Conservation (phyloP, 1,140 invertebrate species). For the Littorina saxatilis region DNA sequence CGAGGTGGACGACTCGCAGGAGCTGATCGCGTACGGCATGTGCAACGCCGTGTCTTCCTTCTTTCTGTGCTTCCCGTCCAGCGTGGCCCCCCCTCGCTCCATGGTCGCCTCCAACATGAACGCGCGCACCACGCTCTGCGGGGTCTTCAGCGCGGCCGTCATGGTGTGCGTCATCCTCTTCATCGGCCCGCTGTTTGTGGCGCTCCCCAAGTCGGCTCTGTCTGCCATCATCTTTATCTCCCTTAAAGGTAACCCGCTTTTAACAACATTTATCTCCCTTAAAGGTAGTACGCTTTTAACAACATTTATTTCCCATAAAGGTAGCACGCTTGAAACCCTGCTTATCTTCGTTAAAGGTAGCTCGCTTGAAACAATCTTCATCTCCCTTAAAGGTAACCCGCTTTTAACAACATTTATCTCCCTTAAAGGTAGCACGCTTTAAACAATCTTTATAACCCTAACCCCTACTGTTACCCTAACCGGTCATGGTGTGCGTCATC, state of each 20-base stretch:
- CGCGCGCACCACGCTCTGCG: conserved; percentile 63
- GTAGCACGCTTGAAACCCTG: too few relatives aligned
- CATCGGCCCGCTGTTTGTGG: conserved; percentile 73
- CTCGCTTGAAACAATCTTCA: too few relatives aligned
- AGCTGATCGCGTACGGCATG: conserved; percentile 78
- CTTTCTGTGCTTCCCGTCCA: conserved; percentile 80
- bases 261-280: too few relatives aligned
- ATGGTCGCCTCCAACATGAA: conserved; percentile 77
- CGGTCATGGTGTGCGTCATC: conserved; percentile 77
- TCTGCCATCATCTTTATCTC: conserved; percentile 72
- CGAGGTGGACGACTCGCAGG: conserved; percentile 76
- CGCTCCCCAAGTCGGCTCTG: conserved; percentile 74
- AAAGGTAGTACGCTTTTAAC: too few relatives aligned
- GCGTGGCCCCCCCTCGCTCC: conserved; percentile 88
- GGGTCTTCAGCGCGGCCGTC: conserved; percentile 75
- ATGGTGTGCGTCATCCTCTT: conserved; percentile 77
- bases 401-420: too few relatives aligned
- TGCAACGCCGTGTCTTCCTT: conserved; percentile 76
- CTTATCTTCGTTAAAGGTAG: too few relatives aligned
- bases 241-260: too few relatives aligned
- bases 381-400: too few relatives aligned
- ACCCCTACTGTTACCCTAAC: too few relatives aligned
- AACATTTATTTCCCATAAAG: conserved; percentile 44
- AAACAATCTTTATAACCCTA: too few relatives aligned
- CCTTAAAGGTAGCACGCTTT: too few relatives aligned